Percentiles rank a stretch among this genome's conserved stretches.
Evolutionary conservation across 1,140 invertebrate species (phyloP).

Genomic region (Tetraneura akinire): DNA sequence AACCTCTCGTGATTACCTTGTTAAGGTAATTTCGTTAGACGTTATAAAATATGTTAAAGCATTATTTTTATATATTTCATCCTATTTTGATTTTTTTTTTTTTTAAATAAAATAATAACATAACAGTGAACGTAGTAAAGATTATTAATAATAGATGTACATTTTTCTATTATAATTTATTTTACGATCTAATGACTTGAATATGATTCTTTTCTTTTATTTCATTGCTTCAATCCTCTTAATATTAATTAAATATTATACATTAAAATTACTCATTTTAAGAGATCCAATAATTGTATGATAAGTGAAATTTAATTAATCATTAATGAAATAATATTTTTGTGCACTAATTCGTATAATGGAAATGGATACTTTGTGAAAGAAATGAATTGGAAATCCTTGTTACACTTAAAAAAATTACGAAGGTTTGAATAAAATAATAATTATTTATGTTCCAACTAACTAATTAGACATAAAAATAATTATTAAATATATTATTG

Average conservation of each 20-base stretch:
- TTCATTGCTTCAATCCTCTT: not conserved
- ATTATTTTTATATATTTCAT: constrained; percentile 27
- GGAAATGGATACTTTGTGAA: not conserved
- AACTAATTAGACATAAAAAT: no score
- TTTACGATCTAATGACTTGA: not conserved
- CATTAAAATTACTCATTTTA: not conserved
- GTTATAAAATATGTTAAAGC: constrained; percentile 33
- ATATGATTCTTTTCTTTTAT: not conserved
- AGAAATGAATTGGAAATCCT: not conserved
- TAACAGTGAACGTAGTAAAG: not conserved
- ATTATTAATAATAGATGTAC: not conserved
- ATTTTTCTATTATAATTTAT: not conserved
- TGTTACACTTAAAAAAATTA: not conserved
- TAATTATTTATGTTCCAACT: not conserved
- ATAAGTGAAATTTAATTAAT: constrained; percentile 10
- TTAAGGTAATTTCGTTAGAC: constrained; percentile 43
- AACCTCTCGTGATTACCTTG: constrained; percentile 25
- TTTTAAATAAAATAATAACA: not conserved
- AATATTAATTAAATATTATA: constrained; percentile 13
- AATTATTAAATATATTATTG: no score
- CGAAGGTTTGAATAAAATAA: not conserved
- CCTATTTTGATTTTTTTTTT: constrained; percentile 39
- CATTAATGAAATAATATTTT: constrained; percentile 33
- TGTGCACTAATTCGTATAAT: not conserved
- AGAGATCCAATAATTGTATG: not conserved